Conservation (phyloP, 2,113 vertebrate genomes). For the Myrmecophaga tridactyla region DNA sequence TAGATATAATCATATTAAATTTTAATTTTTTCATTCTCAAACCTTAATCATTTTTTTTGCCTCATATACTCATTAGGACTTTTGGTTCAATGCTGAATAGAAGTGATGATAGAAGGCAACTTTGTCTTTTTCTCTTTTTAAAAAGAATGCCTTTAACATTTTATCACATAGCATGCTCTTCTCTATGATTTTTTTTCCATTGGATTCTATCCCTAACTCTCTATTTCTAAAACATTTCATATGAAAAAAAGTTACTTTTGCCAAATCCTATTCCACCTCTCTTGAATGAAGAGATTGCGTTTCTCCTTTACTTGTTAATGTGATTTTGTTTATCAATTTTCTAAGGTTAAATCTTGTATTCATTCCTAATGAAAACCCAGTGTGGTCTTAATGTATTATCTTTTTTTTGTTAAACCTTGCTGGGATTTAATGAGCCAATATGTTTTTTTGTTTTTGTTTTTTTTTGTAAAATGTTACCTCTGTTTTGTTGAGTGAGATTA, state of each 20-base stretch:
- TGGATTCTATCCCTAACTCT: neutral
- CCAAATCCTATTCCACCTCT: neutral
- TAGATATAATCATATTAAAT: neutral
- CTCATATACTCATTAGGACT: neutral
- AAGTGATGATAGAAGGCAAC: too few species aligned
- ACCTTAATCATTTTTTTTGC: neutral
- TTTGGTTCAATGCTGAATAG: too few species aligned
- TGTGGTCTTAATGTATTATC: neutral
- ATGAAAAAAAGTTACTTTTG: neutral
- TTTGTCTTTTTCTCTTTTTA: too few species aligned
- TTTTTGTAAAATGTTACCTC: neutral
- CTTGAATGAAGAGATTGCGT: neutral
- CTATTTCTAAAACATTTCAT: neutral
- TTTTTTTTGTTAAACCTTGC: neutral
- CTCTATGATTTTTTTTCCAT: neutral
- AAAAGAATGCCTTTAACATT: neutral
- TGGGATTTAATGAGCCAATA: neutral
- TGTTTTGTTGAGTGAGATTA: neutral
- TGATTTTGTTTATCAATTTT: neutral
- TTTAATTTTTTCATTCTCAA: neutral
- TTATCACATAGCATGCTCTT: neutral
- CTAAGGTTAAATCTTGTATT: neutral
- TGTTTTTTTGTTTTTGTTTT: too few species aligned
- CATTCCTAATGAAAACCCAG: neutral
- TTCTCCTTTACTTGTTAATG: neutral